These are phyloP conservation scores for Patella caerulea DNA, from an alignment of 2,888 invertebrate species.

Conservation along the genomic window DNA sequence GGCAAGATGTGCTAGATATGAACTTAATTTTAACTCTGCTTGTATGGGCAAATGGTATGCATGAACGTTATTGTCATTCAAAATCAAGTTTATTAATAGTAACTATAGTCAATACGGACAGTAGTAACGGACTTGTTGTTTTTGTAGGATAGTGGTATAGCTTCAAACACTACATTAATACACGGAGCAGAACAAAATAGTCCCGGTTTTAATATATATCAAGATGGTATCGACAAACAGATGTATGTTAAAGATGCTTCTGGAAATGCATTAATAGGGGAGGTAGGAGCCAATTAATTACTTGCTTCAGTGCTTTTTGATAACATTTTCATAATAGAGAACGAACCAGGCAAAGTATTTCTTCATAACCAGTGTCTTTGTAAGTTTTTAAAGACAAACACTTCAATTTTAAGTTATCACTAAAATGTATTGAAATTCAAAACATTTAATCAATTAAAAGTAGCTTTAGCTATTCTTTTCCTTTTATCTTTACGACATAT, in stretches of 20 bases:
- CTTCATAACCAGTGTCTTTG: not conserved
- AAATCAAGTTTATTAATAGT: too few species aligned
- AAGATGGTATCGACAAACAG: slow-evolving; percentile 80
- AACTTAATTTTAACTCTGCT: too few species aligned
- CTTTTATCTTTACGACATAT: too few species aligned
- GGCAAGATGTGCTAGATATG: too few species aligned
- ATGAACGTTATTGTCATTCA: too few species aligned
- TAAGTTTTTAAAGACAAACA: not conserved
- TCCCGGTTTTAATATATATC: slow-evolving; percentile 80
- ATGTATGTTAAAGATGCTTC: slow-evolving; percentile 82
- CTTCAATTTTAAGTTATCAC: not conserved
- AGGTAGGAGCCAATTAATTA: slow-evolving; percentile 35
- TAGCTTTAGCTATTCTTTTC: too few species aligned
- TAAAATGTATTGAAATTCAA: too few species aligned
- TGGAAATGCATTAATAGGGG: slow-evolving; percentile 66
- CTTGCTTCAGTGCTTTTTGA: not conserved
- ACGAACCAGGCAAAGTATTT: too few species aligned
- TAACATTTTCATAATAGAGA: not conserved
- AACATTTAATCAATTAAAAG: too few species aligned
- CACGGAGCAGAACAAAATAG: slow-evolving; percentile 32
- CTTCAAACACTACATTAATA: slow-evolving; percentile 35
- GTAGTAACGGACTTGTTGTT: too few species aligned
- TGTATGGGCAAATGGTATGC: too few species aligned
- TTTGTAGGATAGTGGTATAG: slow-evolving; percentile 79
- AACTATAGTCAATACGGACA: too few species aligned